Base-by-base conservation (phyloP, 2,113 vertebrate genomes). In the Oplegnathus fasciatus region DNA sequence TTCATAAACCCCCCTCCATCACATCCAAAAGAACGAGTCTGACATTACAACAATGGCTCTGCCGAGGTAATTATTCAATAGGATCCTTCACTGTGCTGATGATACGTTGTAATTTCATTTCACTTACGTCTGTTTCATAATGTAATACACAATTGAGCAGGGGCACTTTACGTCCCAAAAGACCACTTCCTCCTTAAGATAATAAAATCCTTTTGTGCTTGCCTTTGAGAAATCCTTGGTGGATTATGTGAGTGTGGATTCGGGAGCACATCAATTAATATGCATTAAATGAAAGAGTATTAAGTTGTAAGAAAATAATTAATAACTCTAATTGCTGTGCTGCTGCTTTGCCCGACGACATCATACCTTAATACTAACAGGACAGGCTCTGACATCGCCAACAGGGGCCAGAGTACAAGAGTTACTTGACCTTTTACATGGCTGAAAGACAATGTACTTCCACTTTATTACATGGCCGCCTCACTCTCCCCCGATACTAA, bases 71-170 rank as follows among this genome's bases (percentile, higher is more conserved):
- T 94, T 92, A 91, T 93, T 91, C 85, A 90, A 90, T 48, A 80
- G 86, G 87, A 93, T 87, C 89, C 90, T 93, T 89, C 84, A 85
- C 79, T 66, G 48, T 18, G 82, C 88, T 73, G 87, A 90, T 90
- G 94, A 94, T 94, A 94, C 75, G 86, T 92, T 91, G 89, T 94
- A 93, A 95, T 95, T 93, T 94, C 89, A 93, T 94, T 94, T 94
- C 92, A 92, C 89, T 93, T 92, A 93, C 14, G 91, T 92, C 91
- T 86, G 92, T 91, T 92, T 90, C 79, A 92, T 92, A 92, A 93
- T 89, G 91, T 87, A 88, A 88, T 70, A 86, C 91, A 94, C 93
- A 93, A 92, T 88, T 72, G 91, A 91, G 89, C 71, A 64, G 93
- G 90, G 87, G 79, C 85, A 70, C 88, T 89, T 85, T 55, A 83